Conservation (phyloP, 1,140 invertebrate species). For the Pachypeltis micranthus region DNA sequence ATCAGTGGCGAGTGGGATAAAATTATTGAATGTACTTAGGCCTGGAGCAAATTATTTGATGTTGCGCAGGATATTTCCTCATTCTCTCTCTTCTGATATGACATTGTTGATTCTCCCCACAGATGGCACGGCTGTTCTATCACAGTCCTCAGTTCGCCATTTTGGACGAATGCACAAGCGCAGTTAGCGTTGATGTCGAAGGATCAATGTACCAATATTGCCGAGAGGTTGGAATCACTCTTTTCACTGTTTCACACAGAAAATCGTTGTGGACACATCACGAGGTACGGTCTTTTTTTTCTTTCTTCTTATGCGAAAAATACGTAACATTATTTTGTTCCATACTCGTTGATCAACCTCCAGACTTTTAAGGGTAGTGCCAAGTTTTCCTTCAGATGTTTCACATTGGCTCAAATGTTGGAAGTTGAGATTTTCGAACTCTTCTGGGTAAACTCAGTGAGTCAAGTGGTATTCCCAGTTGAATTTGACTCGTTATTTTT, state of each 20-base stretch:
- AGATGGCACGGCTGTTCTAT: slow-evolving; percentile 96
- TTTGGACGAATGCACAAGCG: slow-evolving; percentile 95
- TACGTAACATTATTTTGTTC: no score
- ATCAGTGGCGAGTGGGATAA: no score
- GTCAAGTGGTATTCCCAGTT: no score
- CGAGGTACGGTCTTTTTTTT: slow-evolving; percentile 46
- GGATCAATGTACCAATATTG: slow-evolving; percentile 94
- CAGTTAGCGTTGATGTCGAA: slow-evolving; percentile 94
- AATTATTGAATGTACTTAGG: not conserved
- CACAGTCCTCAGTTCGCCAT: slow-evolving; percentile 96
- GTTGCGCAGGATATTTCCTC: not conserved
- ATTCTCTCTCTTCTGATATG: not conserved
- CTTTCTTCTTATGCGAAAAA: no score
- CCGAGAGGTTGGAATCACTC: slow-evolving; percentile 74
- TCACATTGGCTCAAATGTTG: no score
- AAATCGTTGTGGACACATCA: slow-evolving; percentile 93
- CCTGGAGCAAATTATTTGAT: not conserved
- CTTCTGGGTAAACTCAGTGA: no score
- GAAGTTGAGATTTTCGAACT: no score
- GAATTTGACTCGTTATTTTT: no score
- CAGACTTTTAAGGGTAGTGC: no score
- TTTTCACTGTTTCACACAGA: slow-evolving; percentile 94
- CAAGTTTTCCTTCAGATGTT: no score
- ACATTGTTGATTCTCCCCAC: slow-evolving; percentile 24
- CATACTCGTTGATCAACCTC: no score